A percentile compares a stretch with the other conserved stretches of the same genome.
Evolutionary conservation across 2,797 vertebrate genomes (phyloP).

Genomic region (Fistularia tabacaria): DNA sequence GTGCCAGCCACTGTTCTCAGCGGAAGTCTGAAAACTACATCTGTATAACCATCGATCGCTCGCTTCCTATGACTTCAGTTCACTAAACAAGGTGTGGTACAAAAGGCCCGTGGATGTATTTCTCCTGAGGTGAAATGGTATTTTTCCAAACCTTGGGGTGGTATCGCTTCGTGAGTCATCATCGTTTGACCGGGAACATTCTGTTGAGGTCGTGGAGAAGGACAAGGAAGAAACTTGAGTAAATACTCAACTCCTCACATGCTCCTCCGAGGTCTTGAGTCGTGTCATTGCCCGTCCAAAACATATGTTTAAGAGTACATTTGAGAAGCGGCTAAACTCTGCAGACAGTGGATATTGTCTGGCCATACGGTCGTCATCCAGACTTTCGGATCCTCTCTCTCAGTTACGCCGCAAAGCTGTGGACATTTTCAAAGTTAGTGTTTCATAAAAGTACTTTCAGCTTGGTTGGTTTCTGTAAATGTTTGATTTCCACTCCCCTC

Average conservation of each 20-base stretch:
- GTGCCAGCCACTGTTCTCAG: slow-evolving; percentile 42
- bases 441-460: slow-evolving; percentile 56
- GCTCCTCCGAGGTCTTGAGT: slow-evolving; percentile 1
- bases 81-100: background rate
- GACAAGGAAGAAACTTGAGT: slow-evolving; percentile 25
- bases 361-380: too few species aligned
- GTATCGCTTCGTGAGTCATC: background rate
- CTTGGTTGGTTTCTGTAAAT: slow-evolving; percentile 68
- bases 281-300: background rate
- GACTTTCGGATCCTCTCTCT: too few species aligned
- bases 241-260: slow-evolving; percentile 48
- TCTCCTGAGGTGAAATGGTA: background rate
- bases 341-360: too few species aligned
- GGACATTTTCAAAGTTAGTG: slow-evolving; percentile 51
- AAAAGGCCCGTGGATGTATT: background rate
- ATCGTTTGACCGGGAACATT: slow-evolving; percentile 2
- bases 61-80: background rate
- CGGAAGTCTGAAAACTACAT: slow-evolving; percentile 36
- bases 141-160: background rate
- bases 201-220: slow-evolving; percentile 16
- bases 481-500: slow-evolving; percentile 62
- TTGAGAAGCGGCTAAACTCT: too few species aligned
- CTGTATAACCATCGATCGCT: background rate
- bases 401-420: slow-evolving; percentile 22
- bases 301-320: slow-evolving; percentile 8